Evolutionary conservation across 2,113 vertebrate genomes (phyloP).

Genomic region (Raphicerus campestris): DNA sequence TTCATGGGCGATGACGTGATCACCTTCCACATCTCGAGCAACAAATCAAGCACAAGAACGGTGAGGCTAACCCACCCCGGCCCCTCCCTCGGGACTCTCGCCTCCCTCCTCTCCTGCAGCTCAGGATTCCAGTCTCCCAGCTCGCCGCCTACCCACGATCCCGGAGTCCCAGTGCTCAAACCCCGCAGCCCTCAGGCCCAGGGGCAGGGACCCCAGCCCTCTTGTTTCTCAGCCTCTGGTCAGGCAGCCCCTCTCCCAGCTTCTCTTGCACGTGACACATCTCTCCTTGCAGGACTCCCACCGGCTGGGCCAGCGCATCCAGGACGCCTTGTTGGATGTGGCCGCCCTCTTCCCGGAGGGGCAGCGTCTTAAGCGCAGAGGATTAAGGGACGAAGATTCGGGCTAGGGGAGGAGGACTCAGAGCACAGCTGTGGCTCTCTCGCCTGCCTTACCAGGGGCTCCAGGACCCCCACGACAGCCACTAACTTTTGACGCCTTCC

Average conservation of each 20-base stretch:
- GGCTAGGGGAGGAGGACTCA: background rate
- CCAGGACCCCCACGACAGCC: background rate
- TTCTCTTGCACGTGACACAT: background rate
- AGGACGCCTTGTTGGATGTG: constrained; percentile 83
- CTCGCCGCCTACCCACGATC: background rate
- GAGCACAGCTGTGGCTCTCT: background rate
- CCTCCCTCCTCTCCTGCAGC: background rate
- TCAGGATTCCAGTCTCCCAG: background rate
- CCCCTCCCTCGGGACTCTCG: background rate
- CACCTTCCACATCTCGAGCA: constrained; percentile 92
- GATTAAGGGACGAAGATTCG: background rate
- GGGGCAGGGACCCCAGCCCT: background rate
- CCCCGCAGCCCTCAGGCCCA: background rate
- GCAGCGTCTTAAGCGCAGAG: background rate
- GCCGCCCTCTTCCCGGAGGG: constrained; percentile 78
- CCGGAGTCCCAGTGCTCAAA: background rate
- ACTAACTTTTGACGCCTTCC: background rate
- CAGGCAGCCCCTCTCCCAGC: background rate
- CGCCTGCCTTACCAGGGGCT: background rate
- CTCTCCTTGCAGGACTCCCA: constrained; percentile 80
- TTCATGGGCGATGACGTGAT: constrained; percentile 86
- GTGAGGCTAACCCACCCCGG: constrained; percentile 62
- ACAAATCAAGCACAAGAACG: constrained; percentile 87
- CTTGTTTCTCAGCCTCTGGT: background rate
- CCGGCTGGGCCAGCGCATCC: constrained; percentile 84